Base-by-base conservation (phyloP, 1,140 invertebrate genomes). In the Drosophila tsacasi region DNA sequence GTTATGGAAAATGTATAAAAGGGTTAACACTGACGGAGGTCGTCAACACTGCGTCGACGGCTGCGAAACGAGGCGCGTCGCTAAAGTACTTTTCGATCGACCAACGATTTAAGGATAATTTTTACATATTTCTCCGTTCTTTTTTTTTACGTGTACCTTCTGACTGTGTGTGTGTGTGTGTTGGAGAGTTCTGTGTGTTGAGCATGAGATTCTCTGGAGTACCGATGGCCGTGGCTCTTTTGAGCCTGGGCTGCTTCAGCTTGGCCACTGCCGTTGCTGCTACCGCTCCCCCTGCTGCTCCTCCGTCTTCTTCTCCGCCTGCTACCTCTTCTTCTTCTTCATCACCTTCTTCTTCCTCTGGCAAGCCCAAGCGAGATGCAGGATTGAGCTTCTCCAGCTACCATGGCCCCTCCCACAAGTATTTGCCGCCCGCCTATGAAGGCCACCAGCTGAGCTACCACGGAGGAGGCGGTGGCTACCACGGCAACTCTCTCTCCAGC, bases 341-440 rank as follows among this genome's bases (percentile, higher is more conserved):
- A 0, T 4, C 67, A 0, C 6, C 60, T 15, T 9, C 44, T 9
- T 30, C 23, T 42, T 35, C 30, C 12, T 61, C 19, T 12, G 54
- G 54, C 8, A 71, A 58, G 42, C 57, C 58, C 21, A 73, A 40
- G 27, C 47, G 59, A 19, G 68, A 60, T n/a, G 44, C 69, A 19
- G 69, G 9, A 19, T 17, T 37, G 30, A 52, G 50, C 52, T 65
- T 47, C 35, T 37, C 62, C 32, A 60, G 55, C 12, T 90, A 90
- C 25, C 85, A 90, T 46, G 85, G 85, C 19, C 85, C 85, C 50
- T 90, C 85, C 12, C 86, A 90, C 68, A 90, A 90, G 42, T 90
- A 90, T 12, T 40, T 90, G 67, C 85, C 85, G 15, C 85, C 85
- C 23, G 50, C 39, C 39, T 68, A 68, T 25, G 67, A 71, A 13